phyloP scores from a whole-genome alignment of 2,888 invertebrate genomes.

The Drosophila paracracens region DNA sequence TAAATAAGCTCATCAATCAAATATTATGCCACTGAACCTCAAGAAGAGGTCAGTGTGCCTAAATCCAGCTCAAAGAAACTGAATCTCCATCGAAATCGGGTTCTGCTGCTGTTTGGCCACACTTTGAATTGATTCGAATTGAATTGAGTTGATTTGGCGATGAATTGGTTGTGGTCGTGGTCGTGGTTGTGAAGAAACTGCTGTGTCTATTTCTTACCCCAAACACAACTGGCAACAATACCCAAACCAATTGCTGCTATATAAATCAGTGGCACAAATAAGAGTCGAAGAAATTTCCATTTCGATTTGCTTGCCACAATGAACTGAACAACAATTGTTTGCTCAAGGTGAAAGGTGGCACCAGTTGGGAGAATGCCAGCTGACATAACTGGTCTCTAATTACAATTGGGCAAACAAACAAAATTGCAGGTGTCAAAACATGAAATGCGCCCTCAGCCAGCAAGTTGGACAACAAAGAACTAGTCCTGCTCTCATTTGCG shows the following conservation, averaged over 20 bases:
- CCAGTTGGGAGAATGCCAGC: slow-evolving; percentile 32
- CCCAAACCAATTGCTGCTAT: background rate
- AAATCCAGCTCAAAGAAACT: background rate
- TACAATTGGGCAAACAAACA: slow-evolving; percentile 62
- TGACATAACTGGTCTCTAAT: slow-evolving; percentile 73
- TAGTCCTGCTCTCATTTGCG: slow-evolving; percentile 44
- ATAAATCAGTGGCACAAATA: slow-evolving; percentile 33
- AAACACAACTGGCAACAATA: background rate
- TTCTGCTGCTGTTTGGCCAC: slow-evolving; percentile 4
- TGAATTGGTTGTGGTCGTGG: slow-evolving; percentile 26
- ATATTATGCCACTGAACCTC: background rate
- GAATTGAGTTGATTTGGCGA: slow-evolving; percentile 43
- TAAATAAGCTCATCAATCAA: background rate
- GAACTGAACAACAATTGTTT: slow-evolving; percentile 45
- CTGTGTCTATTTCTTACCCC: slow-evolving; percentile 8
- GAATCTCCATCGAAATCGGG: slow-evolving; percentile 22
- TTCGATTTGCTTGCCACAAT: slow-evolving; percentile 22
- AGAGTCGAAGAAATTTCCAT: slow-evolving; percentile 29
- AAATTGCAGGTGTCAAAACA: slow-evolving; percentile 76
- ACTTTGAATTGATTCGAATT: slow-evolving; percentile 25
- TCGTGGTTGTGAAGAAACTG: slow-evolving; percentile 17
- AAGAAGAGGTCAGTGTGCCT: slow-evolving; percentile 7
- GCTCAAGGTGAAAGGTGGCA: slow-evolving; percentile 29
- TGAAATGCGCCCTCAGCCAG: slow-evolving; percentile 5
- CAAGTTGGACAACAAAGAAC: background rate